Evolutionary conservation across 2,797 vertebrate species (phyloP).

Genomic region (Otolemur crassicaudatus): DNA sequence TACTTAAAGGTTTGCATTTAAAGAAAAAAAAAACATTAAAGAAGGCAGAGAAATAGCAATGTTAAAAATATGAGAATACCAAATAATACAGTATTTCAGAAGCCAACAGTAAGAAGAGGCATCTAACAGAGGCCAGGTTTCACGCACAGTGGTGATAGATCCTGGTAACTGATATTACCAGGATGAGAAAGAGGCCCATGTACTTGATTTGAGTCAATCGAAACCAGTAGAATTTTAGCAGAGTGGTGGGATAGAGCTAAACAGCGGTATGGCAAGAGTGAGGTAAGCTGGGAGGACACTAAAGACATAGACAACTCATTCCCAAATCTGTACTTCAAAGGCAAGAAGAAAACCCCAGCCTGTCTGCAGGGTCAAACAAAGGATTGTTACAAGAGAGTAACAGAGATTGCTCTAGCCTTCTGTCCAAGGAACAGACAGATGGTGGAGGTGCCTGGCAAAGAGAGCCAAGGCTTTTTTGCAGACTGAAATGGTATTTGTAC

Average conservation of each 20-base stretch:
- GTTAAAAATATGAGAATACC: background rate
- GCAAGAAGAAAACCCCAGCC: background rate
- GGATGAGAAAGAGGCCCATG: background rate
- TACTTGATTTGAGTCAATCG: background rate
- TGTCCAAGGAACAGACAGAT: background rate
- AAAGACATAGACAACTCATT: background rate
- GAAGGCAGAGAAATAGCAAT: background rate
- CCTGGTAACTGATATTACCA: too few relatives aligned
- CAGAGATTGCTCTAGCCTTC: background rate
- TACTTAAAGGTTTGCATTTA: background rate
- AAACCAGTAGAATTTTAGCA: background rate
- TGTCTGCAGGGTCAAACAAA: background rate
- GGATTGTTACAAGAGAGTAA: background rate
- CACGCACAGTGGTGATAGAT: background rate
- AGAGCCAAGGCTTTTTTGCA: background rate
- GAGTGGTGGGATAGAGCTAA: background rate
- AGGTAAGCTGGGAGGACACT: background rate
- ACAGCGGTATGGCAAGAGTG: background rate
- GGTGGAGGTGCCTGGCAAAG: background rate
- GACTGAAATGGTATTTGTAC: background rate
- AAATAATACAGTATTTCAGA: background rate
- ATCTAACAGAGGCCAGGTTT: background rate
- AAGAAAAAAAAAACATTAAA: background rate
- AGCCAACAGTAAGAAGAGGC: background rate
- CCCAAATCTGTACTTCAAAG: background rate